Base-by-base conservation (phyloP, 2,888 invertebrate genomes). In the Aleiodes leptofemur region DNA sequence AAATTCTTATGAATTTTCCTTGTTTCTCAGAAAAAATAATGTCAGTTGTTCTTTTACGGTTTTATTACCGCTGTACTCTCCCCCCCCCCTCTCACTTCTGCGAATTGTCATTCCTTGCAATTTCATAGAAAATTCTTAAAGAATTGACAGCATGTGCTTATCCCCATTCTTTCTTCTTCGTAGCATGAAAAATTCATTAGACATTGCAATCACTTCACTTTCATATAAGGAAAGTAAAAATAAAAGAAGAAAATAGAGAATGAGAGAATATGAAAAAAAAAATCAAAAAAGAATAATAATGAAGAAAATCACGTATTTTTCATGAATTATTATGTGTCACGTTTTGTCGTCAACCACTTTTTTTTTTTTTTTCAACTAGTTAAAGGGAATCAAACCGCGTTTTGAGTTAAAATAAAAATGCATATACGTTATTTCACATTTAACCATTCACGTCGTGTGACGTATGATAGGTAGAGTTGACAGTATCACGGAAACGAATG, bases 241-340 rank as follows among this genome's bases (percentile, higher is more conserved):
- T 23, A 11, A 43, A 43, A 48, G 16, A 43, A 48, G 23, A 43
- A 64, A 8, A 9, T 16, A 64, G 3, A 8, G 8, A 64, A 8
- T 6, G 0, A 23, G 16, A 14, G n/a, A 23, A 23, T 23, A 23
- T 23, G 16, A 16, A 13, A 64, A 64, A 23, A 43, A 14, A 43
- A 8, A 14, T 38, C n/a, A 43, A n/a, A 8, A 43, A 0, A n/a
- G 4, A 13, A 23, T 14, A 48, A 64, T 16, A 23, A 55, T 14
- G 55, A 55, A 16, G 11, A 16, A 64, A 64, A 64, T 43, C 48
- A 48, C 14, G 48, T 16, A 43, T 16, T 14, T 64, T 64, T 43
- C 6, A 43, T 48, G 64, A 64, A 64, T 9, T 64, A 64, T 43
- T 43, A 61, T 43, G 11, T 64, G 64, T 64, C 64, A 64, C 64